phyloP scores from a whole-genome alignment of 2,888 invertebrate species.

The Dysmachus trigonus region DNA sequence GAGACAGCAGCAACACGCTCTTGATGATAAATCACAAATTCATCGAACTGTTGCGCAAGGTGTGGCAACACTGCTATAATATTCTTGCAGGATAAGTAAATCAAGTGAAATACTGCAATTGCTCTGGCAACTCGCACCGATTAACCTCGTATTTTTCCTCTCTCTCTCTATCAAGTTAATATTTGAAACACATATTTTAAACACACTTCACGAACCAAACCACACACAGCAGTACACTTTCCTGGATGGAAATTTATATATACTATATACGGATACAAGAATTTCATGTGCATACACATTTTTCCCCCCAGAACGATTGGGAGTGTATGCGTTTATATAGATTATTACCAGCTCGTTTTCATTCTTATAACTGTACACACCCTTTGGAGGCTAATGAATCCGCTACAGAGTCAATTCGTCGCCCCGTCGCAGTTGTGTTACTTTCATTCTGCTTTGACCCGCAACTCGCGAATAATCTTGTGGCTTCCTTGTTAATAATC shows the following conservation, averaged over 20 bases:
- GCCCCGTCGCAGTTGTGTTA: conserved; percentile 57
- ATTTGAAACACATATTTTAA: conserved; percentile 9
- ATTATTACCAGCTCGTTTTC: conserved; percentile 45
- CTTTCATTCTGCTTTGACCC: conserved; percentile 5
- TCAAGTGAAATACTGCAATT: not conserved
- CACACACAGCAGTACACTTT: not conserved
- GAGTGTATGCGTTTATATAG: not conserved
- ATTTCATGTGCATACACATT: not conserved
- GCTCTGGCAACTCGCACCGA: conserved; percentile 10
- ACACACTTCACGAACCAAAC: no score
- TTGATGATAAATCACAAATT: not conserved
- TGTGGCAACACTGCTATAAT: not conserved
- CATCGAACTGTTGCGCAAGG: not conserved
- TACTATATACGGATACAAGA: not conserved
- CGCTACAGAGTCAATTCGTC: conserved; percentile 67
- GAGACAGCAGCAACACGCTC: not conserved
- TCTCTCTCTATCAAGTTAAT: not conserved
- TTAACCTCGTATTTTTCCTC: conserved; percentile 26
- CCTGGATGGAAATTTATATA: not conserved
- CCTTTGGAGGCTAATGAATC: conserved; percentile 76
- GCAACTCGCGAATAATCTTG: conserved; percentile 25
- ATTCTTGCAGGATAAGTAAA: not conserved
- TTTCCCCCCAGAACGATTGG: not conserved
- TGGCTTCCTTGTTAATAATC: conserved; percentile 11
- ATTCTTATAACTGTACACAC: conserved; percentile 65